A percentile compares a stretch with the other conserved stretches of the same genome.
Conservation (phyloP, 2,113 vertebrate species). For the Tamias sibiricus region DNA sequence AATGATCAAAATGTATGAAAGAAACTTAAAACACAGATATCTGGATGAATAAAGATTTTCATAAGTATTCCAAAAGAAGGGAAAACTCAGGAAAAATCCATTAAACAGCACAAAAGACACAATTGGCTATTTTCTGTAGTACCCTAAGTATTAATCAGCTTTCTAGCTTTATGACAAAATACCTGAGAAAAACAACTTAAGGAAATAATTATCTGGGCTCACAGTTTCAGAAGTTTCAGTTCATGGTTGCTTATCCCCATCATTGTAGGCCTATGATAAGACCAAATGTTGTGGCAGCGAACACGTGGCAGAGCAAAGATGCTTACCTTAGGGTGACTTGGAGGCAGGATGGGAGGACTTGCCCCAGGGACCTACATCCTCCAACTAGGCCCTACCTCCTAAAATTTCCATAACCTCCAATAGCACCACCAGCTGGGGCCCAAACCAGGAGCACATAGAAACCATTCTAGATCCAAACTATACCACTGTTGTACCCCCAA, state of each 20-base stretch:
- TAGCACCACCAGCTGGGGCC: not conserved
- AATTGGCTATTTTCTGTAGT: not conserved
- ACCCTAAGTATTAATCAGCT: not conserved
- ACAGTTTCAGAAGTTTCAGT: not conserved
- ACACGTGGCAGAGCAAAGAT: not conserved
- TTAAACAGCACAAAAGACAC: constrained; percentile 3
- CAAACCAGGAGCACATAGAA: not conserved
- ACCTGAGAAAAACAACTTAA: not conserved
- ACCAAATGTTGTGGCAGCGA: not conserved
- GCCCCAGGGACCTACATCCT: too few relatives aligned
- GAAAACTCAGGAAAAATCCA: not conserved
- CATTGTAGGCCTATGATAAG: not conserved
- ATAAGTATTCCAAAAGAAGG: not conserved
- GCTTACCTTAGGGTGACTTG: not conserved
- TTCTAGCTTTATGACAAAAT: not conserved
- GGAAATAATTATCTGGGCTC: not conserved
- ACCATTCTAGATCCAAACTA: not conserved
- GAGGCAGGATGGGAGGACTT: not conserved
- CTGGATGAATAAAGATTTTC: constrained; percentile 29
- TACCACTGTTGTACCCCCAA: not conserved
- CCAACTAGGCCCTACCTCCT: not conserved
- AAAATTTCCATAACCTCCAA: not conserved
- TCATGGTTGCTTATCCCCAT: not conserved
- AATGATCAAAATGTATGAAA: constrained; percentile 54
- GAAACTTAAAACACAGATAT: constrained; percentile 35